These are phyloP conservation scores for Drosophila kokeensis DNA, from an alignment of 2,888 invertebrate species.

Conservation along the genomic window DNA sequence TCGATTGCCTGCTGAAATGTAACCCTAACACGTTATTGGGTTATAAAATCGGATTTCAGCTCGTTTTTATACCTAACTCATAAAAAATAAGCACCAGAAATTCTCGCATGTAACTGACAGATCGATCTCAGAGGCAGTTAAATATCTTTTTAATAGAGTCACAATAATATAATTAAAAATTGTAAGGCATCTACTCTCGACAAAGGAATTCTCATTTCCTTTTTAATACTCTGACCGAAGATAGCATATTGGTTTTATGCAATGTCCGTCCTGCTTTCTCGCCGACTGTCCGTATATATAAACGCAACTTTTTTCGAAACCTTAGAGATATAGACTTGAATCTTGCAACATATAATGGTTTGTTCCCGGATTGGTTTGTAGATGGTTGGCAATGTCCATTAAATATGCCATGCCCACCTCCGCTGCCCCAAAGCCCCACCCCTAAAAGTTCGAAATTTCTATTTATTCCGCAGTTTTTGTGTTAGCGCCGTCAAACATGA, in stretches of 20 bases:
- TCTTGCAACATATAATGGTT: background rate
- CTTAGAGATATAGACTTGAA: background rate
- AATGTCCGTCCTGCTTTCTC: background rate
- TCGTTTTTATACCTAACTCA: background rate
- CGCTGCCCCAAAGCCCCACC: background rate
- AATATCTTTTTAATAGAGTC: background rate
- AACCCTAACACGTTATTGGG: background rate
- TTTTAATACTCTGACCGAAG: background rate
- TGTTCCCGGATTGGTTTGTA: background rate
- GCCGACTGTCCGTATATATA: background rate
- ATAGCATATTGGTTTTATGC: background rate
- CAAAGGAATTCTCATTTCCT: background rate
- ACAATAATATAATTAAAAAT: background rate
- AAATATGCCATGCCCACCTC: background rate
- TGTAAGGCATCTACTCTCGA: background rate
- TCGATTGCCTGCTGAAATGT: background rate
- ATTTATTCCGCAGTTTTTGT: background rate
- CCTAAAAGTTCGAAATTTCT: background rate
- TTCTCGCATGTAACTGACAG: background rate
- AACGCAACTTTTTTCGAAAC: background rate
- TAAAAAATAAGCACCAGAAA: background rate
- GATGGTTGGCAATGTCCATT: background rate
- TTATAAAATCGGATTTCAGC: background rate
- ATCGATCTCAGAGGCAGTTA: background rate
- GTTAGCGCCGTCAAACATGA: background rate